Conservation (phyloP, 2,888 invertebrate species). For the Caenorhabditis uteleia region DNA sequence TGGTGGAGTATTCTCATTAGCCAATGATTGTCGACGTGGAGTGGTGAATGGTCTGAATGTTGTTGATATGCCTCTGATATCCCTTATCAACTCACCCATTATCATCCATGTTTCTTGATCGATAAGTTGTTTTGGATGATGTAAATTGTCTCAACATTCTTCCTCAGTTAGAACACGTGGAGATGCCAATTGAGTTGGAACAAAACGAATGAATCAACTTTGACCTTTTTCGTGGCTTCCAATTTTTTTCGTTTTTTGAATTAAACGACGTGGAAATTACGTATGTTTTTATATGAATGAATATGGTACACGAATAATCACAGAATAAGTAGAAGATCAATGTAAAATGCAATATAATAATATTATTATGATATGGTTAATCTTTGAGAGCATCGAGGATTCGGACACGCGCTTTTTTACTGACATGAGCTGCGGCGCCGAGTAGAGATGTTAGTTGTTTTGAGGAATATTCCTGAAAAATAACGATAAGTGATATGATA, state of each 20-base stretch:
- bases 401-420: constrained; percentile 79
- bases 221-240: no score
- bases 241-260: no score
- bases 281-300: neutral
- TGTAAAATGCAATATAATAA: neutral
- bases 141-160: no score
- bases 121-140: neutral
- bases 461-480: constrained; percentile 81
- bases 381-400: constrained; percentile 55
- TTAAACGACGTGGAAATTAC: no score
- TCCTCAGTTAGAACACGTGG: no score
- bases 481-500: no score
- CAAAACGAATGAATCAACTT: neutral
- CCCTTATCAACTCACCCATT: neutral
- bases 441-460: constrained; percentile 86
- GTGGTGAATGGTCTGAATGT: neutral
- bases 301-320: neutral
- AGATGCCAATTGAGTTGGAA: neutral
- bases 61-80: neutral
- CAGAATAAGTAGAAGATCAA: neutral
- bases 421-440: constrained; percentile 84
- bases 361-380: constrained; percentile 2
- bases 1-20: neutral
- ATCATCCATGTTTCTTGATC: no score
- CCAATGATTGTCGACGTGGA: neutral